phyloP scores from a whole-genome alignment of 1,140 invertebrate genomes.

The Eciton burchellii region DNA sequence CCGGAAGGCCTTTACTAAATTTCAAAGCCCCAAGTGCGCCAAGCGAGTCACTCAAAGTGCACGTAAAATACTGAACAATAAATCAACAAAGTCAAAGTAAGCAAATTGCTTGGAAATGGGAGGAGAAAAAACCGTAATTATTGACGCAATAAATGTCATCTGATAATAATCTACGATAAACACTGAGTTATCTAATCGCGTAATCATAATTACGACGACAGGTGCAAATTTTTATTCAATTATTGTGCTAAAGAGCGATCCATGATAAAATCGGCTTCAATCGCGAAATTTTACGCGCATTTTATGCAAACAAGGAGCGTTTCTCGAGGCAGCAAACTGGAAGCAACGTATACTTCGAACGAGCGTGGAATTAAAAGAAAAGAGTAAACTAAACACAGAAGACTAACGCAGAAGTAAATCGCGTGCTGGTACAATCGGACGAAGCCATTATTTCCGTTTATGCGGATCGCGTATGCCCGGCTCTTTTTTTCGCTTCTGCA shows the following conservation, averaged over 20 bases:
- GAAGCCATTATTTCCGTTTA: constrained; percentile 72
- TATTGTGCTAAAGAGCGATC: not conserved
- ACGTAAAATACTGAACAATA: not conserved
- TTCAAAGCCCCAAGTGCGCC: not conserved
- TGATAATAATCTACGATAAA: no score
- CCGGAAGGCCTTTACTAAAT: constrained; percentile 10
- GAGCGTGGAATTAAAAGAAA: not conserved
- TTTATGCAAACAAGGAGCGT: not conserved
- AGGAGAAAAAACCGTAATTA: not conserved
- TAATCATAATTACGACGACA: not conserved
- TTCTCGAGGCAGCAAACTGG: constrained; percentile 11
- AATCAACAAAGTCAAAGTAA: no score
- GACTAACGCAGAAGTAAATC: constrained; percentile 29
- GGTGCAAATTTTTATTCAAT: not conserved
- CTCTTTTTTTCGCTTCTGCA: constrained; percentile 64
- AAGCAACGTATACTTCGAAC: not conserved
- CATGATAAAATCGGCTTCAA: not conserved
- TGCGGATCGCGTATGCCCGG: constrained; percentile 21
- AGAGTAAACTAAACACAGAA: constrained; percentile 23
- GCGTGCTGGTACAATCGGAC: constrained; percentile 45
- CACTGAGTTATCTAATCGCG: not conserved
- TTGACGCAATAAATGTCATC: not conserved
- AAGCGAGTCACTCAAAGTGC: not conserved
- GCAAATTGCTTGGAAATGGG: no score
- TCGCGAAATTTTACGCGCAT: not conserved